phyloP scores from a whole-genome alignment of 2,888 invertebrate species.

The Polia nebulosa region DNA sequence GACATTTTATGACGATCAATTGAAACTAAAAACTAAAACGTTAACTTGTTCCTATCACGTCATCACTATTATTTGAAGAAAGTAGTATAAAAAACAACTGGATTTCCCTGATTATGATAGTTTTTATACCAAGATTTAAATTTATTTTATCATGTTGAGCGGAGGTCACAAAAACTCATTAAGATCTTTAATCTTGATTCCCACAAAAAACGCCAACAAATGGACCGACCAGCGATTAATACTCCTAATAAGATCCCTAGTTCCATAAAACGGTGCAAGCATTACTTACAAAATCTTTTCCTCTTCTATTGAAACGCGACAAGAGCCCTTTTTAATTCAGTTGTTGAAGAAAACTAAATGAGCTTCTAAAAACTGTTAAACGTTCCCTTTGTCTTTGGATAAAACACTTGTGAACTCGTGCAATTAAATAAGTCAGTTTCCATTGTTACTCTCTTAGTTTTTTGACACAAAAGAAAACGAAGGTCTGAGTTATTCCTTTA shows the following conservation, averaged over 20 bases:
- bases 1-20: neutral
- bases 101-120: too few species aligned
- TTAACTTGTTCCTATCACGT: neutral
- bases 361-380: slow-evolving; percentile 11
- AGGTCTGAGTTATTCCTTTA: neutral
- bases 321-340: neutral
- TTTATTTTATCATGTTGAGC: neutral
- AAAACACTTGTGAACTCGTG: slow-evolving; percentile 15
- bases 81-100: neutral
- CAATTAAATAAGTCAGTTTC: slow-evolving; percentile 28
- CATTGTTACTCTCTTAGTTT: slow-evolving; percentile 24
- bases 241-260: neutral
- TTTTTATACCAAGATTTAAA: neutral
- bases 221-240: neutral
- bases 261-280: slow-evolving; percentile 7
- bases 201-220: neutral
- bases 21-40: neutral
- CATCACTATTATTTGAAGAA: neutral
- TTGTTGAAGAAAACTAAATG: slow-evolving; percentile 18
- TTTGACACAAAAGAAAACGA: slow-evolving; percentile 19
- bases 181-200: neutral
- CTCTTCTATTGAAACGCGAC: neutral
- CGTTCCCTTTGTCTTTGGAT: slow-evolving; percentile 14
- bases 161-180: neutral
- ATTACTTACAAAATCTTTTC: slow-evolving; percentile 16